Evolutionary conservation across 2,113 vertebrate species (phyloP), one percentile per base, ranked within the genome.

Genomic region (Brachypteracias leptosomus): DNA sequence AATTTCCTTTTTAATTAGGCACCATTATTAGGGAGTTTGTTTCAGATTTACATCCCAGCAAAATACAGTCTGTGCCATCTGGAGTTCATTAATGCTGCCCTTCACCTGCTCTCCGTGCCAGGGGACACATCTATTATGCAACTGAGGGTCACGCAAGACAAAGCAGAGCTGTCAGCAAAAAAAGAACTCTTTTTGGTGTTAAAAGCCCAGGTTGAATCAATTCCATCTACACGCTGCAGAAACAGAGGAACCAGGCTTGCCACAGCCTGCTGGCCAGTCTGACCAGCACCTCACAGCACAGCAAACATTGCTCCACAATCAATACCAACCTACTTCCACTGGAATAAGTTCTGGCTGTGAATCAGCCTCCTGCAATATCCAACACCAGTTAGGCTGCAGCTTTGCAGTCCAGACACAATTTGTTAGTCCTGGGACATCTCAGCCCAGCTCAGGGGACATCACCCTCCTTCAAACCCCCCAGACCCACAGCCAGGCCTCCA

Each of bases 391-490:
- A 70, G 74, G 59, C 49, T 72, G 81, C 63, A 54, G 65, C 65
- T 85, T 15, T 47, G 15, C 66, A 42, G 66, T 25, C 9, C 67
- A 20, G 38, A 12, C 6, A 36, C 31, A 3, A 24, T 55, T 42
- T 35, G n/a, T 14, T 22, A 25, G 25, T 22, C 15, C 74, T 57
- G 35, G 70, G 66, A 74, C 46, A 57, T 24, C 38, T 33, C 61
- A 38, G 7, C 68, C 18, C 33, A 25, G 77, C 67, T 28, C 26
- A 0, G 14, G 33, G 5, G 11, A 15, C 21, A 24, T 52, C 1
- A 14, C 13, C 49, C 40, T 26, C 24, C 61, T 11, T 9, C 0
- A 1, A 12, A 22, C 54, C 47, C 54, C 47, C 22, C 25, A 0
- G 15, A 22, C 19, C 35, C 1, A 0, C 26, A 63, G 58, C 59